Conservation (phyloP, 2,113 vertebrate genomes). For the Pimephales promelas region DNA sequence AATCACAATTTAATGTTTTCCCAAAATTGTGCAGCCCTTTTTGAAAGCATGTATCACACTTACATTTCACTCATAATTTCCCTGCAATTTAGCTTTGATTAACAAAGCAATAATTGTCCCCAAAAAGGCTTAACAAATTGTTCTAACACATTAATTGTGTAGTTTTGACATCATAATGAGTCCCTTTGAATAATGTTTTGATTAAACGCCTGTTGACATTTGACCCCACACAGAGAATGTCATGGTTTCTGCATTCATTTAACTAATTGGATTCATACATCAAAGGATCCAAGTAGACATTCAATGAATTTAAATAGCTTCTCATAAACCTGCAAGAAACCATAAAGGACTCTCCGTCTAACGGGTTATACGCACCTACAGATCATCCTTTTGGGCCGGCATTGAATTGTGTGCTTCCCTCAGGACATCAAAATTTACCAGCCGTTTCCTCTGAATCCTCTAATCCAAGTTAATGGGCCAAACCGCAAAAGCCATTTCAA, state of each 20-base stretch:
- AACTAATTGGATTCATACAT: constrained; percentile 53
- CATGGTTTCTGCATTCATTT: constrained; percentile 44
- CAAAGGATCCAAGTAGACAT: constrained; percentile 23
- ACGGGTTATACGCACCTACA: constrained; percentile 27
- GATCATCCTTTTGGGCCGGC: background rate
- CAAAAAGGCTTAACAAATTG: constrained; percentile 35
- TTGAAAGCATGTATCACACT: background rate
- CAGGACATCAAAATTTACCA: constrained; percentile 47
- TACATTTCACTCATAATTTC: background rate
- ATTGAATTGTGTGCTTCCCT: constrained; percentile 53
- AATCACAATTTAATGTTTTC: no score
- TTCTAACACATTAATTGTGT: constrained; percentile 3
- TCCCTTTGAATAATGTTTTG: constrained; percentile 40
- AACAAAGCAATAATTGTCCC: constrained; percentile 42
- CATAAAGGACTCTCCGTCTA: constrained; percentile 48
- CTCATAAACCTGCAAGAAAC: constrained; percentile 15
- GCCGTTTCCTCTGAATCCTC: constrained; percentile 41
- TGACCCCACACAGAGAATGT: constrained; percentile 46
- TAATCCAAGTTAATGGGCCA: constrained; percentile 62
- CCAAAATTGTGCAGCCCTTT: background rate
- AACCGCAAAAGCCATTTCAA: constrained; percentile 39
- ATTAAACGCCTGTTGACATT: constrained; percentile 48
- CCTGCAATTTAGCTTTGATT: background rate
- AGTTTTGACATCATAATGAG: constrained; percentile 33
- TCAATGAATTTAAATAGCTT: constrained; percentile 51